Conservation (phyloP, 2,797 vertebrate genomes). For the Alcedo atthis region DNA sequence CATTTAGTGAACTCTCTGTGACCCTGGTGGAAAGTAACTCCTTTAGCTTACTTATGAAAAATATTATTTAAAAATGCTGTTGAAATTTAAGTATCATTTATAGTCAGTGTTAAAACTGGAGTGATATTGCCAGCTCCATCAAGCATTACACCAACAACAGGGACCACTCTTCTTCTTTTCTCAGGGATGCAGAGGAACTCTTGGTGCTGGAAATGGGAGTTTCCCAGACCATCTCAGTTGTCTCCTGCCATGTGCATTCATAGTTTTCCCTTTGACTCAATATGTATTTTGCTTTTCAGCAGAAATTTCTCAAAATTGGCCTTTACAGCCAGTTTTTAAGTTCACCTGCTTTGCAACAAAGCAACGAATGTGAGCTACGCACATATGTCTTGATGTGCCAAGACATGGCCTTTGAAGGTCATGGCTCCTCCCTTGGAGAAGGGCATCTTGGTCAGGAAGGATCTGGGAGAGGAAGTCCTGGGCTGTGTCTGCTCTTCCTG, state of each 20-base stretch:
- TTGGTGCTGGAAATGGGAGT: neutral
- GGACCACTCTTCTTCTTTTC: neutral
- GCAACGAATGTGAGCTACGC: neutral
- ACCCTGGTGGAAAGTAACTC: constrained; percentile 62
- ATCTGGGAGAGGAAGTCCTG: constrained; percentile 50
- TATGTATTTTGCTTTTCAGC: neutral
- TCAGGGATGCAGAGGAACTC: neutral
- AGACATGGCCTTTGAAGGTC: constrained; percentile 27
- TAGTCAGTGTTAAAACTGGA: constrained; percentile 35
- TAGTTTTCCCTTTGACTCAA: neutral
- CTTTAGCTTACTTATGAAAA: constrained; percentile 70
- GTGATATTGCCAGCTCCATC: neutral
- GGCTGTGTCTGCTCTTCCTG: constrained; percentile 53
- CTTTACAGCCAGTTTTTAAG: neutral
- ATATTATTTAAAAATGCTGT: constrained; percentile 64
- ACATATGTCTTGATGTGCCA: neutral
- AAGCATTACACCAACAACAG: constrained; percentile 35
- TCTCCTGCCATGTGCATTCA: neutral
- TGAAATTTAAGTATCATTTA: constrained; percentile 61
- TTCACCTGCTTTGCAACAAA: neutral
- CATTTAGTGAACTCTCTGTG: constrained; percentile 70
- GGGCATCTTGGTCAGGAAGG: constrained; percentile 59
- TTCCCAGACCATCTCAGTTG: neutral
- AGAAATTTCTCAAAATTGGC: neutral
- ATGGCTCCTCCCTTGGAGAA: neutral